phyloP scores from a whole-genome alignment of 2,888 invertebrate species.

The Sinopyrophorus schimmeli region DNA sequence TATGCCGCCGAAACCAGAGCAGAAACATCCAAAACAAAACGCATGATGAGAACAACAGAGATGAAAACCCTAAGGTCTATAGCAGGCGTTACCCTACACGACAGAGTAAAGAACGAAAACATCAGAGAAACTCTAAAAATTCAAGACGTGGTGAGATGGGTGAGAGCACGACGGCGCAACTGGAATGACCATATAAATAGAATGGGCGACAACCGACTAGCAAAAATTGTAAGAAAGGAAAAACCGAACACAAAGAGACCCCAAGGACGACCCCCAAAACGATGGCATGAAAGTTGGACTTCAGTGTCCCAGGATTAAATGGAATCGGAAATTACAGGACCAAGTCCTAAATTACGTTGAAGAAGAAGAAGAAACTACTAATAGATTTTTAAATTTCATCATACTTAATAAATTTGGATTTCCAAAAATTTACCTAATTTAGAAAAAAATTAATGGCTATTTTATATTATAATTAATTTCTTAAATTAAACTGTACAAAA shows the following conservation, averaged over 20 bases:
- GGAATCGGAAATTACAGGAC: constrained; percentile 1
- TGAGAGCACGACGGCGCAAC: background rate
- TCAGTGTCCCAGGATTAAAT: background rate
- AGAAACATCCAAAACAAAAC: constrained; percentile 26
- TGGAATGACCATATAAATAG: constrained; percentile 1
- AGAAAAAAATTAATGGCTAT: no score
- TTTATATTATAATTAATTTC: no score
- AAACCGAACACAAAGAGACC: constrained; percentile 2
- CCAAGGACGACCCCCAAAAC: constrained; percentile 1
- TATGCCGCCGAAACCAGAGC: constrained; percentile 26
- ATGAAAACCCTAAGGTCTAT: constrained; percentile 22
- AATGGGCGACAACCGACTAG: background rate
- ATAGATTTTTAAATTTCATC: no score
- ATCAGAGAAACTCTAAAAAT: constrained; percentile 16
- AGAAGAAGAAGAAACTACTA: no score
- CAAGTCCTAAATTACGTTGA: no score
- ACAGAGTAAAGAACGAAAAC: constrained; percentile 15
- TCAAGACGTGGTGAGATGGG: constrained; percentile 6
- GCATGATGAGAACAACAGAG: constrained; percentile 18
- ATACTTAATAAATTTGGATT: no score
- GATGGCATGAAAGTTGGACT: no score
- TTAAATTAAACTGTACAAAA: no score
- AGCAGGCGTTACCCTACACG: constrained; percentile 8
- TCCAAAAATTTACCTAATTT: no score
- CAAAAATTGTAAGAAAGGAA: constrained; percentile 1